These are phyloP conservation scores for Stramonita haemastoma DNA, from an alignment of 2,888 invertebrate genomes.

Conservation along the genomic window DNA sequence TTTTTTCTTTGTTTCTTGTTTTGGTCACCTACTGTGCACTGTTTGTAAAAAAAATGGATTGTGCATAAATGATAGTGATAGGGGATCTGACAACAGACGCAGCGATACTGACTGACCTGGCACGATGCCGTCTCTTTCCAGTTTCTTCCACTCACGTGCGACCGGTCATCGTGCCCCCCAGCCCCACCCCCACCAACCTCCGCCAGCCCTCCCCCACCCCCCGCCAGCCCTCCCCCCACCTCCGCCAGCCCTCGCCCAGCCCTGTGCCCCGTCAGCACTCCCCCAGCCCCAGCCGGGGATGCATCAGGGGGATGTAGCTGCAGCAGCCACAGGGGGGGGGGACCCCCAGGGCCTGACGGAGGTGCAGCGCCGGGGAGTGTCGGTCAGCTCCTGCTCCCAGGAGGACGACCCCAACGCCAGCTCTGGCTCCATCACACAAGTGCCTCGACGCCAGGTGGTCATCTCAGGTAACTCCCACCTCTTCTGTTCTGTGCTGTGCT, in stretches of 20 bases:
- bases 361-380: conserved; percentile 27
- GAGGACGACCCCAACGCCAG: conserved; percentile 10
- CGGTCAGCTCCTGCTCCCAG: conserved; percentile 18
- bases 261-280: conserved; percentile 44
- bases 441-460: conserved; percentile 39
- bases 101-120: too few relatives aligned
- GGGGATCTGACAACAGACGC: too few relatives aligned
- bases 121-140: conserved; percentile 48
- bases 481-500: not conserved
- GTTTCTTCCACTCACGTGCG: conserved; percentile 64
- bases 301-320: too few relatives aligned
- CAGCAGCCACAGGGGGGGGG: not conserved
- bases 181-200: conserved; percentile 42
- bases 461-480: conserved; percentile 18
- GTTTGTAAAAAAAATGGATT: too few relatives aligned
- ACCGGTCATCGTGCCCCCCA: conserved; percentile 57
- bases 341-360: conserved; percentile 35
- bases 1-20: too few relatives aligned
- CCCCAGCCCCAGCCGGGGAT: conserved; percentile 30
- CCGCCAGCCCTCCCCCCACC: conserved; percentile 40
- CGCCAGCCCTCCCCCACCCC: conserved; percentile 38
- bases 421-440: conserved; percentile 37
- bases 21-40: too few relatives aligned
- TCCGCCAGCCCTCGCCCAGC: conserved; percentile 37
- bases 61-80: too few relatives aligned